These are phyloP conservation scores for Sebastes schlegelii DNA, from an alignment of 2,113 vertebrate genomes.

Conservation along the genomic window DNA sequence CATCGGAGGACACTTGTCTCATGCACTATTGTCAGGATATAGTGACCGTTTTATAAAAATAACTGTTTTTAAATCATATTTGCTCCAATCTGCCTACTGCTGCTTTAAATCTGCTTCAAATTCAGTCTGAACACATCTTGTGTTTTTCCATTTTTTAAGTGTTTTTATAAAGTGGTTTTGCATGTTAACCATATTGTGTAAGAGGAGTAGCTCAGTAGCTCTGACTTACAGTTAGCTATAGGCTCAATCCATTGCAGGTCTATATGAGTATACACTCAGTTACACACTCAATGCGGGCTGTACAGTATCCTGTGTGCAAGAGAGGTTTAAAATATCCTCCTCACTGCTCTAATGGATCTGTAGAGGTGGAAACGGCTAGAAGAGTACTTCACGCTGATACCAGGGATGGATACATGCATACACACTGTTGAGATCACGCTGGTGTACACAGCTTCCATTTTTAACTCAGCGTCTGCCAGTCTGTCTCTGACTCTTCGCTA, in stretches of 20 bases:
- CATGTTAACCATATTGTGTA: background rate
- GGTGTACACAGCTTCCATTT: slow-evolving; percentile 55
- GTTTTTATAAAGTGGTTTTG: background rate
- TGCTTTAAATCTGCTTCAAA: background rate
- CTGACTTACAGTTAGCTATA: background rate
- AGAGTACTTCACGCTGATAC: slow-evolving; percentile 61
- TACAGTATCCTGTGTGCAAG: slow-evolving; percentile 1
- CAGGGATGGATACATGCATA: slow-evolving; percentile 2
- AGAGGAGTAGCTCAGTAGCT: background rate
- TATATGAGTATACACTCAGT: background rate
- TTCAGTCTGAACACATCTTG: background rate
- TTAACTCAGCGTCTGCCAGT: slow-evolving; percentile 47
- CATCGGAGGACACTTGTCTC: too few species aligned
- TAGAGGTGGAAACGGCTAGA: slow-evolving; percentile 36
- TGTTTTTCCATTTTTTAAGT: background rate
- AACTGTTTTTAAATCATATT: too few species aligned
- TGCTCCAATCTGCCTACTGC: too few species aligned
- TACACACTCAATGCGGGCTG: slow-evolving; percentile 1
- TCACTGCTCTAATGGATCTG: slow-evolving; percentile 66
- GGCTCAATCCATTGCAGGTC: background rate
- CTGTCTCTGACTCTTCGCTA: slow-evolving; percentile 14
- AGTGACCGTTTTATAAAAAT: too few species aligned
- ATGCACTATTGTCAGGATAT: too few species aligned
- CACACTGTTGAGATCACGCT: background rate
- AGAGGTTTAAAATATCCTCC: slow-evolving; percentile 50